A percentile compares a stretch with the other conserved stretches of the same genome.
Evolutionary conservation across 2,797 vertebrate genomes (phyloP).

Genomic region (Phrynocephalus vlangalii): DNA sequence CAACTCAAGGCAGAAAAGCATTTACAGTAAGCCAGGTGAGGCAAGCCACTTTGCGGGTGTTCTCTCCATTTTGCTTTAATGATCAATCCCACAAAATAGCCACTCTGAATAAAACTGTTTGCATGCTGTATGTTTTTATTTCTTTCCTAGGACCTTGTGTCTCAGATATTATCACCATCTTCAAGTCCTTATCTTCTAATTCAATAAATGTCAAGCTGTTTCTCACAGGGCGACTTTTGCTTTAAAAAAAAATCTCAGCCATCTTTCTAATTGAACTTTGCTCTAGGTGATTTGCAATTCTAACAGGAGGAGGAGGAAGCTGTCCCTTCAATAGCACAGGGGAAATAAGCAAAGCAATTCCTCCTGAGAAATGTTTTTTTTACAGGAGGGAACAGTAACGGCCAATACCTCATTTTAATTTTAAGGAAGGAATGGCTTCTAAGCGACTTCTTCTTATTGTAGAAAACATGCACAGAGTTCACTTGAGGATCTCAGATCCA

Average conservation of each 20-base stretch:
- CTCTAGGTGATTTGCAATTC: neutral
- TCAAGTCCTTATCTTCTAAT: neutral
- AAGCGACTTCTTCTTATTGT: no score
- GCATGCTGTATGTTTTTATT: neutral
- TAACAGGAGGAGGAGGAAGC: neutral
- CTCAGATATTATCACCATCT: neutral
- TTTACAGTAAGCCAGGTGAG: neutral
- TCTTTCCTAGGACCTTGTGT: neutral
- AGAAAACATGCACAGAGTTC: neutral
- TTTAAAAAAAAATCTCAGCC: neutral
- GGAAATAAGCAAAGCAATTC: neutral
- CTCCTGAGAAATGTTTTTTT: neutral
- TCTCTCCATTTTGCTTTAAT: slow-evolving; percentile 14
- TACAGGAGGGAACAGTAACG: neutral
- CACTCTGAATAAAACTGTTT: neutral
- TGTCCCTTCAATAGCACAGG: neutral
- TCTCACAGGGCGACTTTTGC: neutral
- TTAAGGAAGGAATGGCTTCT: neutral
- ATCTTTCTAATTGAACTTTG: neutral
- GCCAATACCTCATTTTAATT: neutral
- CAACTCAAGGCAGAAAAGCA: neutral
- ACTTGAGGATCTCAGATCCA: neutral
- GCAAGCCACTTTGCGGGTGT: neutral
- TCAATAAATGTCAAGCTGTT: neutral
- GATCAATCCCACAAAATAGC: slow-evolving; percentile 16